Conservation (phyloP, 2,888 invertebrate genomes). For the Chloromyia formosa region DNA sequence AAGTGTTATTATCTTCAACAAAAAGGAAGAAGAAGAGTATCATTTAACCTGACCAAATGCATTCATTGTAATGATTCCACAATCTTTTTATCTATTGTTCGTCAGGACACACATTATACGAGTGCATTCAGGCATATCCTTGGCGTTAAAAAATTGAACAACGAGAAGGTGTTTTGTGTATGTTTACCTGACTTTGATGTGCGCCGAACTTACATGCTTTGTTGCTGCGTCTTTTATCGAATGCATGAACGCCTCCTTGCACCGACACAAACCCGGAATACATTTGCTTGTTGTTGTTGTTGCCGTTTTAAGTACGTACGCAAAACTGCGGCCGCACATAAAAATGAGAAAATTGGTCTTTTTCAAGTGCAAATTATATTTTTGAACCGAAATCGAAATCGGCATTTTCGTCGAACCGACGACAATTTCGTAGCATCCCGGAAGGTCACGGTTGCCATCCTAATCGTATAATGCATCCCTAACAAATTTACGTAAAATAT, state of each 20-base stretch:
- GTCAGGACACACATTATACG: neutral
- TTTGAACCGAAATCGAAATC: neutral
- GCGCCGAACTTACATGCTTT: neutral
- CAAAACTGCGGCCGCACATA: too few relatives aligned
- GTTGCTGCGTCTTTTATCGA: neutral
- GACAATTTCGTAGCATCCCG: neutral
- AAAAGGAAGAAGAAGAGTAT: neutral
- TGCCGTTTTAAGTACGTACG: too few relatives aligned
- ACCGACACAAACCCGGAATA: neutral
- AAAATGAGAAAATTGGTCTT: neutral
- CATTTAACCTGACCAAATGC: neutral
- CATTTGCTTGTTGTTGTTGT: neutral
- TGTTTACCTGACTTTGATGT: conserved; percentile 3
- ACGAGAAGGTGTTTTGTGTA: conserved; percentile 8
- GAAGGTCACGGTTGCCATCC: neutral
- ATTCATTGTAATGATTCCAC: neutral
- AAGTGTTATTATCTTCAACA: neutral
- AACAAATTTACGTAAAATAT: conserved; percentile 11
- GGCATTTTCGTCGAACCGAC: neutral
- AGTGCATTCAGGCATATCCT: neutral
- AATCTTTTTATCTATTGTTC: conserved; percentile 1
- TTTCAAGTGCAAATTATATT: conserved; percentile 4
- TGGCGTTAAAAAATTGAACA: conserved; percentile 5
- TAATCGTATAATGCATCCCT: neutral
- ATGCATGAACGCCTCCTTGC: neutral